phyloP scores from a whole-genome alignment of 2,888 invertebrate species.

The Tetropium fuscum region DNA sequence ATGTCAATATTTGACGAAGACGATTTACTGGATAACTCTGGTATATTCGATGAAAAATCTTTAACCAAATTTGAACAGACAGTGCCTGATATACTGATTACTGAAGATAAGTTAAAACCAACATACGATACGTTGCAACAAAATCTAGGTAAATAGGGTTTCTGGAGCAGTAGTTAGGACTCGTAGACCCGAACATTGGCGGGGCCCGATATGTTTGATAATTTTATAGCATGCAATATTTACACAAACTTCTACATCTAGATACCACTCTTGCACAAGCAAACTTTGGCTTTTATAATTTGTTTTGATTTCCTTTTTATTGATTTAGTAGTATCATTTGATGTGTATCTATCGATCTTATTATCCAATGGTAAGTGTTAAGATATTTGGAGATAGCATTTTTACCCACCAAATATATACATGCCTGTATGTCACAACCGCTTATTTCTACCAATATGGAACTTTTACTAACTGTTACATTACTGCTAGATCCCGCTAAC shows the following conservation, averaged over 20 bases:
- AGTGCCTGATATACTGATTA: conserved; percentile 55
- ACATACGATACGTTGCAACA: not conserved
- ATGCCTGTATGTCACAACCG: conserved; percentile 52
- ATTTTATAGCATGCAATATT: conserved; percentile 50
- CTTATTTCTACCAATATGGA: conserved; percentile 33
- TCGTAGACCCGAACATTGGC: conserved; percentile 48
- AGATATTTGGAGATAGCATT: conserved; percentile 25
- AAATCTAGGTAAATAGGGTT: conserved; percentile 25
- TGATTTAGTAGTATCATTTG: conserved; percentile 48
- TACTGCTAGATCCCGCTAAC: conserved; percentile 64
- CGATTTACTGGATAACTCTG: conserved; percentile 45
- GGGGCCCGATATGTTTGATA: conserved; percentile 65
- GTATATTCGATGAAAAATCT: conserved; percentile 36
- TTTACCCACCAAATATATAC: conserved; percentile 34
- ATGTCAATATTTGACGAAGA: conserved; percentile 53
- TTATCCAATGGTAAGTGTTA: conserved; percentile 44
- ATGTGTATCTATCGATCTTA: conserved; percentile 37
- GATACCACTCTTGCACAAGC: conserved; percentile 51
- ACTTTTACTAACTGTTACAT: conserved; percentile 32
- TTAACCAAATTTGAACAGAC: conserved; percentile 35
- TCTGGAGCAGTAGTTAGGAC: conserved; percentile 18
- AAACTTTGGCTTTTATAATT: conserved; percentile 57
- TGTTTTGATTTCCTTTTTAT: conserved; percentile 44
- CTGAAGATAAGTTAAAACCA: conserved; percentile 15
- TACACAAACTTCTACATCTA: conserved; percentile 30